Evolutionary conservation across 2,888 invertebrate species (phyloP).

Genomic region (Aricia artaxerxes): DNA sequence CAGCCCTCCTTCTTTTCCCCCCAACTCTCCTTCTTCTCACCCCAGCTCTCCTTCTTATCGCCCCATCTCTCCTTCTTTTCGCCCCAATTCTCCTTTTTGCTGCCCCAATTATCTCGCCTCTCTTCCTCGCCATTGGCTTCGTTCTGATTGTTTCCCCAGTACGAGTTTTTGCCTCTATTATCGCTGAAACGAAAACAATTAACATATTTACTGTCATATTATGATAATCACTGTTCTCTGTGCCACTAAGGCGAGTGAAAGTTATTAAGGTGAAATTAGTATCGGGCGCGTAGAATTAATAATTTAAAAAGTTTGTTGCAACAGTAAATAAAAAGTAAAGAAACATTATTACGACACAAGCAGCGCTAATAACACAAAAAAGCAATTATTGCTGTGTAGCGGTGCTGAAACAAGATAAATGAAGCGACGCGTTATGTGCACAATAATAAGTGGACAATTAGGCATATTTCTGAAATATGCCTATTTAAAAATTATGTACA

Average conservation of each 20-base stretch:
- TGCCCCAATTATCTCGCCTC: conserved; percentile 52
- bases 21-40: conserved; percentile 54
- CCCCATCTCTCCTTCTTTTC: conserved; percentile 51
- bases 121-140: conserved; percentile 51
- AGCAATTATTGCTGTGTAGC: conserved; percentile 23
- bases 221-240: conserved; percentile 16
- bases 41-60: conserved; percentile 41
- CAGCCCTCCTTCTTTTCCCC: conserved; percentile 48
- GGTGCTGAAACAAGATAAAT: conserved; percentile 54
- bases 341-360: conserved; percentile 10
- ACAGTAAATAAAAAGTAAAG: background rate
- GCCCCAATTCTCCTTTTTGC: conserved; percentile 48
- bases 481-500: background rate
- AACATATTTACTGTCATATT: conserved; percentile 28
- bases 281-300: background rate
- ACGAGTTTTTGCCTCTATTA: conserved; percentile 48
- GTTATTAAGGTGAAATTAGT: conserved; percentile 22
- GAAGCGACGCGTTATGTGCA: conserved; percentile 29
- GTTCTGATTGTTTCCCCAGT: conserved; percentile 39
- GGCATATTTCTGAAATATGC: background rate
- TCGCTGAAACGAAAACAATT: conserved; percentile 42
- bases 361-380: conserved; percentile 5
- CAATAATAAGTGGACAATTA: background rate
- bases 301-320: background rate
- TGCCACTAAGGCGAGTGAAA: conserved; percentile 10